Conservation (phyloP, 2,888 invertebrate species). For the Melolontha melolontha region DNA sequence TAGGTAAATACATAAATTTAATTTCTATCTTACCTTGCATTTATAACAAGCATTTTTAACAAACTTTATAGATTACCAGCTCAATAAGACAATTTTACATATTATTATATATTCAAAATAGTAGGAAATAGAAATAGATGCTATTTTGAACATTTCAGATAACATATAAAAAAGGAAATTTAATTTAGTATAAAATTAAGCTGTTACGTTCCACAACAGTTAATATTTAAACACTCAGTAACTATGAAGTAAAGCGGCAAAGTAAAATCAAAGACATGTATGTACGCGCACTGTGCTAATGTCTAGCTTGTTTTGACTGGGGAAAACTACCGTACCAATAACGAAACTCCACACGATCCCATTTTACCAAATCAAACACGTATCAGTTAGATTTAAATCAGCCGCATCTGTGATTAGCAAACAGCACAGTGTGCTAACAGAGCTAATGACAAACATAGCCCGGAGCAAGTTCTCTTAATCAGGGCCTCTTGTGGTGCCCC, state of each 20-base stretch:
- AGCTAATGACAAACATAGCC: slow-evolving; percentile 65
- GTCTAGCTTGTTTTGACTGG: slow-evolving; percentile 9
- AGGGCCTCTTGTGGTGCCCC: slow-evolving; percentile 53
- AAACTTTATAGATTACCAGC: no score
- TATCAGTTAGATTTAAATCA: slow-evolving; percentile 56
- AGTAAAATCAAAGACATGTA: slow-evolving; percentile 22
- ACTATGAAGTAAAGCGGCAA: slow-evolving; percentile 3
- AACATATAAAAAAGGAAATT: background rate
- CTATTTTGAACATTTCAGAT: background rate
- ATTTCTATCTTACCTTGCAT: no score
- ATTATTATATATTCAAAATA: no score
- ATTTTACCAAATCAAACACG: slow-evolving; percentile 51
- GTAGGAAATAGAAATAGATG: no score
- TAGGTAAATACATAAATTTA: no score
- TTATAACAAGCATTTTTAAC: no score
- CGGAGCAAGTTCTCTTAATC: slow-evolving; percentile 63
- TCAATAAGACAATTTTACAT: no score
- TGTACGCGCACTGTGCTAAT: background rate
- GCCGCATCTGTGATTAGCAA: slow-evolving; percentile 66
- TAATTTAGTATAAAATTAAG: background rate
- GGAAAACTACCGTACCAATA: background rate
- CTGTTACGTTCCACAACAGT: background rate
- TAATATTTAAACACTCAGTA: no score
- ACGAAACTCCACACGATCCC: slow-evolving; percentile 24
- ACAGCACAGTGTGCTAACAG: slow-evolving; percentile 64